Conservation (phyloP, 2,888 invertebrate species). For the Cephus sareptanus region DNA sequence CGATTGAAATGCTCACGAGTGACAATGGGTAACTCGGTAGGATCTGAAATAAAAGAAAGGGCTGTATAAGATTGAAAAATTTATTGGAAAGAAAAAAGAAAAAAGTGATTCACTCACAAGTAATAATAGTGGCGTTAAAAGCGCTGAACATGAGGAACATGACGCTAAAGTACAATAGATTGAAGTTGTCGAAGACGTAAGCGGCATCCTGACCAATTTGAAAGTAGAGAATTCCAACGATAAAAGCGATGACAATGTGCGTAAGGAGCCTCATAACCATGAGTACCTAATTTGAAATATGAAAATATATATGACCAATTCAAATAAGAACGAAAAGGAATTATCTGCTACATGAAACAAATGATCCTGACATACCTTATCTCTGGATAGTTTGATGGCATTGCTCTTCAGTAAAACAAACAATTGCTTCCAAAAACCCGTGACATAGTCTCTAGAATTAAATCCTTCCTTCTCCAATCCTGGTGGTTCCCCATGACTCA, state of each 20-base stretch:
- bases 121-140: slow-evolving; percentile 88
- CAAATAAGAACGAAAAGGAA: background rate
- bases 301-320: slow-evolving; percentile 13
- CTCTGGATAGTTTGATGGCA: slow-evolving; percentile 75
- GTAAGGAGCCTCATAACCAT: slow-evolving; percentile 82
- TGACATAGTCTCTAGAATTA: slow-evolving; percentile 67
- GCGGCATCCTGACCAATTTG: slow-evolving; percentile 89
- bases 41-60: slow-evolving; percentile 72
- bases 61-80: background rate
- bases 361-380: slow-evolving; percentile 66
- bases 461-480: slow-evolving; percentile 33
- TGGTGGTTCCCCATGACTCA: slow-evolving; percentile 39
- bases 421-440: slow-evolving; percentile 72
- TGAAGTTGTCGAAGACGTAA: slow-evolving; percentile 86
- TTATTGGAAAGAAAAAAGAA: background rate
- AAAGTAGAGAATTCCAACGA: slow-evolving; percentile 86
- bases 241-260: slow-evolving; percentile 82
- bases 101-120: slow-evolving; percentile 77
- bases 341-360: background rate
- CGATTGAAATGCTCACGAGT: slow-evolving; percentile 88
- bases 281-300: slow-evolving; percentile 69
- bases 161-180: slow-evolving; percentile 89
- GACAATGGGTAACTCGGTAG: slow-evolving; percentile 83
- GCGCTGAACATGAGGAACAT: slow-evolving; percentile 96
- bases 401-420: slow-evolving; percentile 73